Evolutionary conservation across 2,888 invertebrate species (phyloP), one percentile per base, ranked within the genome.

Genomic region (Platerodrilus igneus): DNA sequence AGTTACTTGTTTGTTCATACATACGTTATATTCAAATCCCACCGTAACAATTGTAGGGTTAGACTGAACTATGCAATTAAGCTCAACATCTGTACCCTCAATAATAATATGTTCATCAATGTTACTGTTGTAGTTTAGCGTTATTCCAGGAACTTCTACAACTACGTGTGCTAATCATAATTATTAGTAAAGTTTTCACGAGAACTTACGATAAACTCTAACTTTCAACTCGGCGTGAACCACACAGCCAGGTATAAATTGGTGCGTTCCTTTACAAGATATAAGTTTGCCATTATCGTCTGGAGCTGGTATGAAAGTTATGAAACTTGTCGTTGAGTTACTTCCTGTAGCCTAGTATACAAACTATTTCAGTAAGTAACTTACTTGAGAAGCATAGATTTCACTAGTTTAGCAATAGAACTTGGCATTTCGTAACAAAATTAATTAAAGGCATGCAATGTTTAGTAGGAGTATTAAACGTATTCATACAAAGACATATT

Each of bases 201-300:
- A 3, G n/a, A 3, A 15, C 31, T 38, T 37, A 43, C 42, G 17
- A 14, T 43, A 17, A 11, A 43, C 19, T 15, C 38, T 34, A 21
- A 43, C 20, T 4, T 18, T 29, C 42, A 37, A 43, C 8, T 32
- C 34, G 9, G 37, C 42, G 26, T 38, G 34, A 1, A 43, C 42
- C 8, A 26, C 23, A 17, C 19, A 31, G 9, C 28, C 29, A 16
- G 29, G 20, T 10, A 38, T 21, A 21, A 43, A 33, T 13, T 37
- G 42, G 19, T 43, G 42, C 4, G 25, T 20, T 5, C 29, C 42
- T 37, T 23, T 43, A 15, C 42, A 43, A 7, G 30, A 23, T 10
- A 43, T 25, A 4, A 26, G 28, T 31, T 38, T 29, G 22, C 28
- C 29, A 16, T 43, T 22, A 21, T 43, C 37, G 8, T 38, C 22